Percentiles rank a stretch among this genome's conserved stretches.
These are phyloP conservation scores for Stictonetta naevosa DNA, from an alignment of 2,113 vertebrate genomes.

Conservation along the genomic window DNA sequence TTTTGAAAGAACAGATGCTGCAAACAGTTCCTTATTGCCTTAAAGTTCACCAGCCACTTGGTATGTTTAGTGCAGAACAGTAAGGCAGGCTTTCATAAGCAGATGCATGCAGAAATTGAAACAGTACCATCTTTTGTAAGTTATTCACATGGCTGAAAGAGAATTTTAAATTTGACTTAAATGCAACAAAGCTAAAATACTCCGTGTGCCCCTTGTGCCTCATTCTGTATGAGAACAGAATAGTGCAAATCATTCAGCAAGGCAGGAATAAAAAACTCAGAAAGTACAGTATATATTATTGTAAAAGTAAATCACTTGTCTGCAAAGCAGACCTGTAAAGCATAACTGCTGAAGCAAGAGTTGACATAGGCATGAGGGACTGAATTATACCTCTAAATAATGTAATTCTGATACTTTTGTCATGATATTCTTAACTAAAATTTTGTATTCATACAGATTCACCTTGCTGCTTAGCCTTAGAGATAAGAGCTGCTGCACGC, in stretches of 20 bases:
- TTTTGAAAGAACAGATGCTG: conserved; percentile 34
- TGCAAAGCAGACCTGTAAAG: not conserved
- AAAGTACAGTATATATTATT: not conserved
- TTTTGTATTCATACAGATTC: not conserved
- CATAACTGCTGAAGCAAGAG: not conserved
- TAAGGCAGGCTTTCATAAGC: not conserved
- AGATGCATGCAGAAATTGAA: not conserved
- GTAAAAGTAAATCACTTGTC: conserved; percentile 19
- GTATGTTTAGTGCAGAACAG: not conserved
- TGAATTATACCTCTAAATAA: not conserved
- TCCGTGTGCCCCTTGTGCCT: not conserved
- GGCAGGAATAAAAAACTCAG: conserved; percentile 29
- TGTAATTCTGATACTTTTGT: not conserved
- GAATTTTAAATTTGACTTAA: conserved; percentile 10
- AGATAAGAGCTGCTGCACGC: not conserved
- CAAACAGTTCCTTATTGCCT: conserved; percentile 22
- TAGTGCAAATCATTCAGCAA: not conserved
- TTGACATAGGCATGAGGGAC: not conserved
- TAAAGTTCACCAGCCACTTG: conserved; percentile 26
- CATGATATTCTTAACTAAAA: not conserved
- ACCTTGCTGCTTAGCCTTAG: not conserved
- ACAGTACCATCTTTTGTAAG: not conserved
- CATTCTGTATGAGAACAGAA: not conserved
- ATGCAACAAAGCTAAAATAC: not conserved
- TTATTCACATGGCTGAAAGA: not conserved